Conservation (phyloP, 2,888 invertebrate genomes). For the Sylvicola fuscatus region DNA sequence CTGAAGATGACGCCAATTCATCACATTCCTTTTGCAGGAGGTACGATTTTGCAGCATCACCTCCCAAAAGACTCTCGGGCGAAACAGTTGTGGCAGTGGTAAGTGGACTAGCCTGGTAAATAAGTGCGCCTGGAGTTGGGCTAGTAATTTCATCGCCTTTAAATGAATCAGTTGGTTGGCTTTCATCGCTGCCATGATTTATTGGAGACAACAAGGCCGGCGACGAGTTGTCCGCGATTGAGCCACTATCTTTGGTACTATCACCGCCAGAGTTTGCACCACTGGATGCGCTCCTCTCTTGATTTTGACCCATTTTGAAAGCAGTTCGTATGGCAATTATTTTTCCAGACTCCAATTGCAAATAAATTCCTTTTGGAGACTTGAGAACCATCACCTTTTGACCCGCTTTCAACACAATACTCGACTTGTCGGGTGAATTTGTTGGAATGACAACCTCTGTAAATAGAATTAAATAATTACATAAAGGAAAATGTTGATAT, state of each 20-base stretch:
- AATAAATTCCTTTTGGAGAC: conserved; percentile 89
- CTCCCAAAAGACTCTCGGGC: too few species aligned
- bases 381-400: conserved; percentile 88
- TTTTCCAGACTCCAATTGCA: conserved; percentile 85
- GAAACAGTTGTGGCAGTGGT: too few species aligned
- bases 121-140: too few species aligned
- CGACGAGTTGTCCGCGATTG: conserved; percentile 8
- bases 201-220: conserved; percentile 11
- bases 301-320: conserved; percentile 15
- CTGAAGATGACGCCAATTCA: too few species aligned
- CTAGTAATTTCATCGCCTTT: too few species aligned
- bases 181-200: too few species aligned
- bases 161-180: too few species aligned
- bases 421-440: conserved; percentile 72
- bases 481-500: conserved; percentile 2
- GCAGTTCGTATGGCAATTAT: conserved; percentile 60
- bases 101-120: too few species aligned
- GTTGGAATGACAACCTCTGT: conserved; percentile 84
- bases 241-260: background rate
- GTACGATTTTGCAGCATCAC: too few species aligned
- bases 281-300: conserved; percentile 8
- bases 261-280: background rate
- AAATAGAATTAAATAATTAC: conserved; percentile 7
- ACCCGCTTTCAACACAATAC: conserved; percentile 80
- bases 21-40: too few species aligned